Evolutionary conservation across 2,797 vertebrate species (phyloP).

Genomic region (Lithobates sylvaticus): DNA sequence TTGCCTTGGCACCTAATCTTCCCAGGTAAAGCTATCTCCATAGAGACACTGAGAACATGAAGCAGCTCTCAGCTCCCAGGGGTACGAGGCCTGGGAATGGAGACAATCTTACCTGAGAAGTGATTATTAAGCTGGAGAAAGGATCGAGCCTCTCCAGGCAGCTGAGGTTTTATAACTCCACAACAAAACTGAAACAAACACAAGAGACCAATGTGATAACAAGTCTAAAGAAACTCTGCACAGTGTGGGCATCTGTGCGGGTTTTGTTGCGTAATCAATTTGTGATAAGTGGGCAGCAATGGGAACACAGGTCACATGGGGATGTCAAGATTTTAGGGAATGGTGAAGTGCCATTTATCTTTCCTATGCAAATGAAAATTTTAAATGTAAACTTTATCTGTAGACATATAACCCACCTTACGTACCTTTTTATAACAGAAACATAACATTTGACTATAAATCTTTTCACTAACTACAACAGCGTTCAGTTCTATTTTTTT

Average conservation of each 20-base stretch:
- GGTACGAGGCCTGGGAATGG: constrained; percentile 30
- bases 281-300: too few species aligned
- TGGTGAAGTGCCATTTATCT: too few species aligned
- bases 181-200: neutral
- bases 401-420: too few species aligned
- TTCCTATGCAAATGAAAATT: too few species aligned
- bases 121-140: neutral
- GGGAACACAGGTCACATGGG: too few species aligned
- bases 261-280: too few species aligned
- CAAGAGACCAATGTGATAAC: neutral
- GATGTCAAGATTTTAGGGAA: too few species aligned
- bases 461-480: too few species aligned
- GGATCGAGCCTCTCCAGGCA: neutral
- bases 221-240: neutral
- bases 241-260: neutral
- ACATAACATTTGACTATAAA: too few species aligned
- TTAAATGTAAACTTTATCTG: too few species aligned
- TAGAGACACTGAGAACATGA: constrained; percentile 74
- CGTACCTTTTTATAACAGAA: too few species aligned
- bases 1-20: constrained; percentile 70
- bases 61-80: constrained; percentile 59
- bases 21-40: constrained; percentile 75
- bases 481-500: too few species aligned
- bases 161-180: constrained; percentile 1
- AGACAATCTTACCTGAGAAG: constrained; percentile 56